A percentile compares a stretch with the other conserved stretches of the same genome.
These are phyloP conservation scores for Dichetophora obliterata DNA, from an alignment of 2,888 invertebrate species.

Conservation along the genomic window DNA sequence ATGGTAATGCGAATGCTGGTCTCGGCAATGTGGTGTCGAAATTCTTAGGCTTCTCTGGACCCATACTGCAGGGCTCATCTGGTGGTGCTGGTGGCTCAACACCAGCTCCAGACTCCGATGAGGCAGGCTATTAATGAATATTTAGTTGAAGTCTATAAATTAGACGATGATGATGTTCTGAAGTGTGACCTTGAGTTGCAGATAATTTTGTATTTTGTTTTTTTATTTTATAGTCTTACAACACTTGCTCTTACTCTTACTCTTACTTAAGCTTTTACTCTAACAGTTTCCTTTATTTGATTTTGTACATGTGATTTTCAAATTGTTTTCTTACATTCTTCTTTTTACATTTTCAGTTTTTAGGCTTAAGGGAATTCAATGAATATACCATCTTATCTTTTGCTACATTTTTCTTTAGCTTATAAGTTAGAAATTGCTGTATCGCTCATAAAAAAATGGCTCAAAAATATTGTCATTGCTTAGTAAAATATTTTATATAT, in stretches of 20 bases:
- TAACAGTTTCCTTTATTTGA: not conserved
- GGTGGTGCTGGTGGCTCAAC: conserved; percentile 62
- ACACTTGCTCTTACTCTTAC: not conserved
- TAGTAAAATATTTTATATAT: not conserved
- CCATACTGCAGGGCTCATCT: conserved; percentile 69
- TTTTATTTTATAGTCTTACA: conserved; percentile 16
- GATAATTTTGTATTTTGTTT: conserved; percentile 33
- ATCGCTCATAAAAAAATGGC: conserved; percentile 8
- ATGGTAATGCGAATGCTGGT: conserved; percentile 68
- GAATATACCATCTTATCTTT: not conserved
- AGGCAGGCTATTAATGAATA: conserved; percentile 62
- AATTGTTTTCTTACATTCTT: not conserved
- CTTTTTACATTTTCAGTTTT: not conserved
- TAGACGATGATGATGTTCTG: conserved; percentile 3
- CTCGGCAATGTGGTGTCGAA: conserved; percentile 68
- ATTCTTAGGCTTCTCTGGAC: conserved; percentile 68
- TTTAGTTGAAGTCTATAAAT: not conserved
- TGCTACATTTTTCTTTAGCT: conserved; percentile 4
- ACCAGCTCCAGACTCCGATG: conserved; percentile 65
- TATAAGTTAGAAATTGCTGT: conserved; percentile 17
- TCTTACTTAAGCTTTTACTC: too few species aligned
- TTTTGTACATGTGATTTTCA: conserved; percentile 2
- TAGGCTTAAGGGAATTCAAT: not conserved
- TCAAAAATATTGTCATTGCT: not conserved
- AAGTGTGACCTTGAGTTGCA: not conserved